Conservation (phyloP, 1,140 invertebrate species). For the Leptopilina boulardi region DNA sequence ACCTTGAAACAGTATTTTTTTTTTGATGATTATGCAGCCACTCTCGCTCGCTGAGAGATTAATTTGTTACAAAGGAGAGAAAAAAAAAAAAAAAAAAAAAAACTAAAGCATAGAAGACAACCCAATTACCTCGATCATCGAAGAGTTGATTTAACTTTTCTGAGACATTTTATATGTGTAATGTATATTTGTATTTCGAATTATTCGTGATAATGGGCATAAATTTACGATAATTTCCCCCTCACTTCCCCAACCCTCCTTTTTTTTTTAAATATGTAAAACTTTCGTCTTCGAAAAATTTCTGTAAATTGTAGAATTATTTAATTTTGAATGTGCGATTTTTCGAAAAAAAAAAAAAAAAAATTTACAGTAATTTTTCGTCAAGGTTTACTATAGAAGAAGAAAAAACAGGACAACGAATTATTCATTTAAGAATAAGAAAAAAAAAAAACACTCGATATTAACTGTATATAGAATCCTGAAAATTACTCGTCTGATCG, state of each 20-base stretch:
- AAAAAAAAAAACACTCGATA: background rate
- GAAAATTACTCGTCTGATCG: constrained; percentile 26
- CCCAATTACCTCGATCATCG: constrained; percentile 62
- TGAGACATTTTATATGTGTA: constrained; percentile 19
- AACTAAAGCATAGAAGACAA: constrained; percentile 44
- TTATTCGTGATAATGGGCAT: background rate
- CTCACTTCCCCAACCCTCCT: no score
- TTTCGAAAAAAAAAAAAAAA: background rate
- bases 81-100: no score
- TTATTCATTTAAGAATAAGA: background rate
- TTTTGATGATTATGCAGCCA: background rate
- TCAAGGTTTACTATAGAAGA: background rate
- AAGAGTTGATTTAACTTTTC: constrained; percentile 45
- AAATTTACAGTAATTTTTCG: constrained; percentile 30
- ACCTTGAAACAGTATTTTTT: constrained; percentile 1
- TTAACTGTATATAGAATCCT: constrained; percentile 11
- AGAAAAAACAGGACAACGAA: constrained; percentile 6
- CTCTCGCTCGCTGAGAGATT: constrained; percentile 29
- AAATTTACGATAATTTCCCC: constrained; percentile 7
- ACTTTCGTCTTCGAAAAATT: constrained; percentile 19
- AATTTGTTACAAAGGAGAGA: constrained; percentile 11
- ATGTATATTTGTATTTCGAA: constrained; percentile 38
- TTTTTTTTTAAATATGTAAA: background rate
- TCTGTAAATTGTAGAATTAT: constrained; percentile 31
- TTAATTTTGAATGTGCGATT: background rate